A percentile compares a stretch with the other conserved stretches of the same genome.
phyloP scores from a whole-genome alignment of 2,113 vertebrate species.

The Seriola quinqueradiata region DNA sequence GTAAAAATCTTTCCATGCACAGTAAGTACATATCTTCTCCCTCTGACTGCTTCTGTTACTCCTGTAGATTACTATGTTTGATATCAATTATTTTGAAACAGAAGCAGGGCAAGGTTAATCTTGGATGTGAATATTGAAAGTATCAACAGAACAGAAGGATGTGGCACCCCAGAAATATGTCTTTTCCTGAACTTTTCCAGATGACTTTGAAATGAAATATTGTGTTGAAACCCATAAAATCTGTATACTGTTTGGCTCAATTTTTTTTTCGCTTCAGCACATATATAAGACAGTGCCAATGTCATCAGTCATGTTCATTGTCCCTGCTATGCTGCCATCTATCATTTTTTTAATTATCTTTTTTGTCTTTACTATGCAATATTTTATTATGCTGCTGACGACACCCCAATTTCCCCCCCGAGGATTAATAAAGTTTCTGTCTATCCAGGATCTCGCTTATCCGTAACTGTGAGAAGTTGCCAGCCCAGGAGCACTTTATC shows the following conservation, averaged over 20 bases:
- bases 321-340: slow-evolving; percentile 65
- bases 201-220: slow-evolving; percentile 56
- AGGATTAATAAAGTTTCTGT: slow-evolving; percentile 79
- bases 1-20: slow-evolving; percentile 14
- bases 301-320: slow-evolving; percentile 74
- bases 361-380: slow-evolving; percentile 74
- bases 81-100: slow-evolving; percentile 5
- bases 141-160: slow-evolving; percentile 14
- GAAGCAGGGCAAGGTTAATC: slow-evolving; percentile 1
- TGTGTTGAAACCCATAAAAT: slow-evolving; percentile 45
- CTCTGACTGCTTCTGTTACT: background rate
- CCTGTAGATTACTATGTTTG: slow-evolving; percentile 1
- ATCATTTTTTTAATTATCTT: slow-evolving; percentile 81
- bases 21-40: slow-evolving; percentile 19
- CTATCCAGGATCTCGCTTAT: slow-evolving; percentile 94
- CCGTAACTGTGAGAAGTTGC: slow-evolving; percentile 97
- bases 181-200: slow-evolving; percentile 24
- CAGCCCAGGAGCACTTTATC: slow-evolving; percentile 97
- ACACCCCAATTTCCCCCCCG: slow-evolving; percentile 71
- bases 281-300: slow-evolving; percentile 54
- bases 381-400: slow-evolving; percentile 76
- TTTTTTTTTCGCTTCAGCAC: slow-evolving; percentile 44
- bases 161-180: slow-evolving; percentile 41
- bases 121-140: slow-evolving; percentile 24
- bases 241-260: slow-evolving; percentile 60